Evolutionary conservation across 2,888 invertebrate genomes (phyloP), one percentile per base, ranked within the genome.

Genomic region (Ramazzottius varieornatus): DNA sequence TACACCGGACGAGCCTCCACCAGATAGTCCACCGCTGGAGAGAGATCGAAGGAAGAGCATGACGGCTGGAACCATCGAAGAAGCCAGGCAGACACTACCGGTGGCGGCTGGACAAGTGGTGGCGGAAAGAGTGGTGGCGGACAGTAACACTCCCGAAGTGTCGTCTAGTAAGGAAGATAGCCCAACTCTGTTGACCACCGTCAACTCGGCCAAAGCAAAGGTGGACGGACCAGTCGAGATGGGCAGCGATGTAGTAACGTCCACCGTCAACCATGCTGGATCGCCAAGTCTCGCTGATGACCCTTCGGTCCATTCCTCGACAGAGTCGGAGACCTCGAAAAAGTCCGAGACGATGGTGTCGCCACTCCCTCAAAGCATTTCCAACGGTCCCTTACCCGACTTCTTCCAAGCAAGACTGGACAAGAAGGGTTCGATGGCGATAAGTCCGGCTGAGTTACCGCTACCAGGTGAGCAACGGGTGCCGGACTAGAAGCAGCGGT

Each of bases 281-380:
- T 54, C 54, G 4, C 54, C 54, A 8, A n/a, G 4, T 13, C 29
- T 8, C 24, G 20, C n/a, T 29, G n/a, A 54, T 46, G 46, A 33
- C 20, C 63, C 67, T 1, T 63, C 63, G 40, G 32, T 65, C 32
- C 69, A 70, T 64, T 71, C 72, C 13, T 71, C 72, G 20, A 63
- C 65, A 32, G 46, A 66, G 13, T 66, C 66, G 13, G 70, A 70
- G 63, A 70, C 70, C 66, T 71, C 70, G 66, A 70, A 69, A 33
- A 72, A 69, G 46, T 70, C 70, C 32, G 70, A 70, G 67, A 72
- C 72, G 2, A 72, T 72, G 2, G 70, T 71, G 4, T 69, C 70
- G 67, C n/a, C n/a, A n/a, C n/a, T n/a, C n/a, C n/a, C n/a, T n/a
- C n/a, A n/a, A n/a, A n/a, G n/a, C n/a, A n/a, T n/a, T n/a, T n/a